Conservation (phyloP, 2,113 vertebrate genomes). For the Hemibagrus wyckioides region DNA sequence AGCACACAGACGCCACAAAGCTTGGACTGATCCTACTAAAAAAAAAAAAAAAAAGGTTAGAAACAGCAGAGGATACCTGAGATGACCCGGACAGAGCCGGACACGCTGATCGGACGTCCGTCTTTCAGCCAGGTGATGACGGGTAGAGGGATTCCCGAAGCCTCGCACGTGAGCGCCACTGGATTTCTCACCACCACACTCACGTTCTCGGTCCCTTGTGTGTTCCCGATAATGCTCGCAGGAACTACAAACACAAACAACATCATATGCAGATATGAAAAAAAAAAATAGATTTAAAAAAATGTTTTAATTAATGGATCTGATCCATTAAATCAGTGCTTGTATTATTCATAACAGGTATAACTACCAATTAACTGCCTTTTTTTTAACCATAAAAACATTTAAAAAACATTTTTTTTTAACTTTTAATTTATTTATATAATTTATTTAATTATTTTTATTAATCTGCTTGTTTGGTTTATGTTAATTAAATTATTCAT, state of each 20-base stretch:
- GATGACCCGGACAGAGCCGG: constrained; percentile 77
- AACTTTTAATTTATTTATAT: no score
- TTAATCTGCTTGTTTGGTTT: no score
- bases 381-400: no score
- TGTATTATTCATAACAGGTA: no score
- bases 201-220: constrained; percentile 80
- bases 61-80: constrained; percentile 76
- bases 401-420: no score
- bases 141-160: constrained; percentile 89
- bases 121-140: constrained; percentile 89
- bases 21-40: neutral
- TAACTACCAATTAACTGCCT: no score
- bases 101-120: constrained; percentile 75
- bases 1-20: constrained; percentile 7
- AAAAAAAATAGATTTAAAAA: neutral
- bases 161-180: constrained; percentile 85
- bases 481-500: no score
- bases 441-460: no score
- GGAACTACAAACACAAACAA: constrained; percentile 74
- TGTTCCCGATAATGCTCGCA: constrained; percentile 80
- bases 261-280: neutral
- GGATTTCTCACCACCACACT: constrained; percentile 90
- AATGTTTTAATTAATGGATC: neutral
- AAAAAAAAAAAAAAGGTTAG: neutral
- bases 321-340: neutral